Conservation (phyloP, 2,113 vertebrate species). For the Oncorhynchus masou region DNA sequence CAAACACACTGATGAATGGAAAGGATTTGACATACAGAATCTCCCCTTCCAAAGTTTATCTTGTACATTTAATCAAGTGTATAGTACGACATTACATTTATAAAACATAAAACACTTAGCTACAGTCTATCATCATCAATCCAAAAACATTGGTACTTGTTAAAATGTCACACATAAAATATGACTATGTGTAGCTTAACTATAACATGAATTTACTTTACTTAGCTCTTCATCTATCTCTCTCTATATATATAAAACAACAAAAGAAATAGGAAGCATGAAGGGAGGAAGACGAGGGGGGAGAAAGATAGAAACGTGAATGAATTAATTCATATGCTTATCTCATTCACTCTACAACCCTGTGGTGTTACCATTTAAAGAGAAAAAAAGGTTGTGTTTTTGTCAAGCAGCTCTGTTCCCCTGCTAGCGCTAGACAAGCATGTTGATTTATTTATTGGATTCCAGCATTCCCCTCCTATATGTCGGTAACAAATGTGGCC, state of each 20-base stretch:
- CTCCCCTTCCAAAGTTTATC: not conserved
- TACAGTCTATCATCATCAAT: not conserved
- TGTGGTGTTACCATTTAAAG: conserved; percentile 28
- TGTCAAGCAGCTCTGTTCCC: conserved; percentile 20
- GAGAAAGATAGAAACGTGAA: not conserved
- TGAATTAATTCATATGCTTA: conserved; percentile 36
- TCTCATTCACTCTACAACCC: conserved; percentile 48
- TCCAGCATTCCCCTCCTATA: conserved; percentile 67
- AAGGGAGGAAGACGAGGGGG: not conserved
- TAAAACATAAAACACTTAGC: too few species aligned
- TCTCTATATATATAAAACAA: too few species aligned
- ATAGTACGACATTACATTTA: not conserved
- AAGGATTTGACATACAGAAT: not conserved
- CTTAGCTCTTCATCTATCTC: too few species aligned
- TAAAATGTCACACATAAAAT: too few species aligned
- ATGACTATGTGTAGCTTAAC: too few species aligned
- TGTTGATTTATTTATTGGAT: conserved; percentile 86
- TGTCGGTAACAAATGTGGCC: conserved; percentile 72
- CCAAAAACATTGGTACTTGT: not conserved
- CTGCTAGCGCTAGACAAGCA: conserved; percentile 41
- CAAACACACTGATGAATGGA: not conserved
- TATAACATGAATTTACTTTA: too few species aligned
- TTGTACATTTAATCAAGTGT: not conserved
- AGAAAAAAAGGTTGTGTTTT: not conserved
- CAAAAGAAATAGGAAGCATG: not conserved